phyloP scores from a whole-genome alignment of 2,113 vertebrate genomes.

The Axis porcinus region DNA sequence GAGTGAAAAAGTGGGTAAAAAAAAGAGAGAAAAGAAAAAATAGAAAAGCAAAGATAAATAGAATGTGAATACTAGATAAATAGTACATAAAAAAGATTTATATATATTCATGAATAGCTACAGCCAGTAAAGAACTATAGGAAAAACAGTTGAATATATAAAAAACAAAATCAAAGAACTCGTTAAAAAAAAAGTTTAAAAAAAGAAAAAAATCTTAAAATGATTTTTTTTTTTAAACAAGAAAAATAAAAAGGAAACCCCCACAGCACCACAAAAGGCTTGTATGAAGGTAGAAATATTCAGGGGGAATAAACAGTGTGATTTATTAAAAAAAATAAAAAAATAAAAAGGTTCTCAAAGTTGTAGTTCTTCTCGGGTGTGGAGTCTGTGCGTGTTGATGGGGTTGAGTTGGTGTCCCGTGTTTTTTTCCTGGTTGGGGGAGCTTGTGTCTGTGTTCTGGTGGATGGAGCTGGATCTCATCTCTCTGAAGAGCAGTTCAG shows the following conservation, averaged over 20 bases:
- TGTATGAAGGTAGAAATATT: not conserved
- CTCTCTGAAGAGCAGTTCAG: not conserved
- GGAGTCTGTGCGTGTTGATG: not conserved
- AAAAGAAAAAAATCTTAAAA: not conserved
- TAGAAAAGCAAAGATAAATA: not conserved
- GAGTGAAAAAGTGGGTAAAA: not conserved
- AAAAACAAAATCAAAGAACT: not conserved
- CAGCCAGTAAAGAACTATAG: not conserved
- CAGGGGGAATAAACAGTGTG: not conserved
- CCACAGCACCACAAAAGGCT: not conserved
- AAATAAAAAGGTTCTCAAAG: not conserved
- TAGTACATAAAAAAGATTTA: not conserved
- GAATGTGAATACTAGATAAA: not conserved
- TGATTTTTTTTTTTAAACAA: not conserved
- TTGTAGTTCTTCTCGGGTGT: not conserved
- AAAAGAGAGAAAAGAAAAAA: not conserved
- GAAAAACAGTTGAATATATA: not conserved
- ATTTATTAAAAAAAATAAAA: not conserved
- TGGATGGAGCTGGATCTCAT: not conserved
- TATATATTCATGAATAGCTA: not conserved
- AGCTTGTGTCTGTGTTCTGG: not conserved
- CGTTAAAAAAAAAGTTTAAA: not conserved
- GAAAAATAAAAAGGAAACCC: not conserved
- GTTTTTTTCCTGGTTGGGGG: not conserved
- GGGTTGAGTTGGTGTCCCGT: fast-evolving